Conservation (phyloP, 2,797 vertebrate genomes). For the Podargus strigoides region DNA sequence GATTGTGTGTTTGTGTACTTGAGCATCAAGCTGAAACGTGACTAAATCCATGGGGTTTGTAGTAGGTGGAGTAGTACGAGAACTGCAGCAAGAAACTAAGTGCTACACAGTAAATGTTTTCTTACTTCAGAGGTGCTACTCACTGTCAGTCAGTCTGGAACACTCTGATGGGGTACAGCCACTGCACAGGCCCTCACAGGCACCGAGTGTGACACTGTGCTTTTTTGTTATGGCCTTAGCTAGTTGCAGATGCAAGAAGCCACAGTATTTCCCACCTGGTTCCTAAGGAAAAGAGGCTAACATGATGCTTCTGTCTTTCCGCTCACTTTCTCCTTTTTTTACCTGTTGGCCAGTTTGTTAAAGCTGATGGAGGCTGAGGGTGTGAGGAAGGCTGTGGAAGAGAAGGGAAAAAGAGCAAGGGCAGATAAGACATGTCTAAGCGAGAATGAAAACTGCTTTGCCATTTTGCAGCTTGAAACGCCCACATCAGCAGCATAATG, state of each 20-base stretch:
- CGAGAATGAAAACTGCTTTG: background rate
- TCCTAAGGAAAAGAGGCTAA: background rate
- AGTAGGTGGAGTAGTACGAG: background rate
- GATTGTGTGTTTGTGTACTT: accelerated
- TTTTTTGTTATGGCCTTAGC: background rate
- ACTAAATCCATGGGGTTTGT: background rate
- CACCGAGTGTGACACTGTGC: accelerated
- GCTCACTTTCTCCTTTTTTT: background rate
- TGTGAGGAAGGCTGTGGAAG: background rate
- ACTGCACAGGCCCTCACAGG: no score
- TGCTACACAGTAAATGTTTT: background rate
- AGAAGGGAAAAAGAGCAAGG: background rate
- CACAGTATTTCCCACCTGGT: background rate
- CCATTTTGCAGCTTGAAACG: accelerated
- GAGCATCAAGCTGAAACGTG: background rate
- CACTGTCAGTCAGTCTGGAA: background rate
- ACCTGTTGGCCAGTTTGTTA: background rate
- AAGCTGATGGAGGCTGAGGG: accelerated
- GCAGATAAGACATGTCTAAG: accelerated
- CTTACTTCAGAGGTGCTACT: background rate
- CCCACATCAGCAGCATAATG: accelerated
- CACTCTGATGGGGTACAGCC: background rate
- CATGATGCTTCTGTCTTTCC: accelerated
- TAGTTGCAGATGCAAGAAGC: background rate
- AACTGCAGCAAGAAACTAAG: background rate